Evolutionary conservation across 2,888 invertebrate species (phyloP), one percentile per base, ranked within the genome.

Genomic region (Heliconius sara): DNA sequence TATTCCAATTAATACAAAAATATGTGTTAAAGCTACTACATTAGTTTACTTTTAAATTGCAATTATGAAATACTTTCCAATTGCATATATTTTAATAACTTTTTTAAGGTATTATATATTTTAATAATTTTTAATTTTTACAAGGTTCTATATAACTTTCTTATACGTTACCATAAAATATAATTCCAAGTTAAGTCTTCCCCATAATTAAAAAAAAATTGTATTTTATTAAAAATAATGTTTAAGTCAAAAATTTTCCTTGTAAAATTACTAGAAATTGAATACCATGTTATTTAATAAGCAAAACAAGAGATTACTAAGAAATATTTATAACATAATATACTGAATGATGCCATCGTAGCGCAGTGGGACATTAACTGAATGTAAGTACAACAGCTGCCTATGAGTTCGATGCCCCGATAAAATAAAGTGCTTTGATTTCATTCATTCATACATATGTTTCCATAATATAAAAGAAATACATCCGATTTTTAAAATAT

Each of bases 231-330:
- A 16, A 65, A 16, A 65, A 19, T 65, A 6, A 7, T 27, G 7
- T 65, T 63, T 7, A 27, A 65, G 2, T 27, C 27, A 9, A 27
- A 0, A 65, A 6, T 66, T 43, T 75, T 75, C 63, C 65, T 66
- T 47, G 27, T 47, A 30, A 47, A 75, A 30, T 75, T 66, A 65
- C 16, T 57, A 39, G 60, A 73, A 73, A n/a, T 34, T 9, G 3
- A 34, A 73, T 34, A 57, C 34, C 7, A 34, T 22, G 19, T 25
- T 22, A 19, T 47, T 5, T 9, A 13, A 66, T 47, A 47, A 27
- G n/a, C 39, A 79, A 72, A 66, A 67, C 52, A 73, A 66, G 27
- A 22, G 27, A 72, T 72, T 76, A 76, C 76, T 67, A 3, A 52
- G 76, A 76, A 79, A 67, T 39, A 60, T n/a, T 65, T 25, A 12